Evolutionary conservation across 2,888 invertebrate genomes (phyloP), one percentile per base, ranked within the genome.

Genomic region (Drosophila suboccidentalis): DNA sequence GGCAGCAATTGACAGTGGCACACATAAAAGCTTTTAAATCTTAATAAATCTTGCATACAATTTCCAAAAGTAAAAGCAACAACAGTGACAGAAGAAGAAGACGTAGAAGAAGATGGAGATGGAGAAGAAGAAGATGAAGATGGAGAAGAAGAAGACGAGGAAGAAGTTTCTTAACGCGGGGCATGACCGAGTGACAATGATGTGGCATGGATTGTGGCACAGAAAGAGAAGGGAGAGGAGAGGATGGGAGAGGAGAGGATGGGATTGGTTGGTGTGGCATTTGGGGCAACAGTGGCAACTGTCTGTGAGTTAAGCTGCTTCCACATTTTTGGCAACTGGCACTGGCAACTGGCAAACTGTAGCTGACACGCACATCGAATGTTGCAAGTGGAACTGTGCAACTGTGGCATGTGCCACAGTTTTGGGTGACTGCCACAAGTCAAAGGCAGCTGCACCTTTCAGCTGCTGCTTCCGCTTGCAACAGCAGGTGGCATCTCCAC

Each of bases 21-120:
- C 86, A 89, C 72, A 86, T 82, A 86, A 89, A 86, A 89, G 86
- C 86, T 86, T 86, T 86, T 89, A 86, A 89, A 87, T 86, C 86
- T 86, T 86, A 89, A 86, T 86, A 86, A 86, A 86, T 86, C 89
- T 86, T 86, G 89, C 89, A 86, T 86, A 89, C 82, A 87, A 89
- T 87, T 87, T 82, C 69, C 74, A 84, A 87, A 85, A 82, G 69
- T 75, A 84, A 75, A 82, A 80, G 69, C 62, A 69, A 47, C 62
- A 65, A 61, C 68, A 34, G 43, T 43, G 34, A 10, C 26, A 5
- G 22, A 22, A 29, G 15, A 32, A 4, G 13, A 17, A 17, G 19
- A 43, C 0, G 29, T 4, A 0, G 17, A 1, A 11, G 41, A 39
- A 17, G 13, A 17, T 0, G 36, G 2, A 22, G 50, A 13, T 4